These are phyloP conservation scores for Numida meleagris DNA, from an alignment of 2,113 vertebrate genomes.

Conservation along the genomic window DNA sequence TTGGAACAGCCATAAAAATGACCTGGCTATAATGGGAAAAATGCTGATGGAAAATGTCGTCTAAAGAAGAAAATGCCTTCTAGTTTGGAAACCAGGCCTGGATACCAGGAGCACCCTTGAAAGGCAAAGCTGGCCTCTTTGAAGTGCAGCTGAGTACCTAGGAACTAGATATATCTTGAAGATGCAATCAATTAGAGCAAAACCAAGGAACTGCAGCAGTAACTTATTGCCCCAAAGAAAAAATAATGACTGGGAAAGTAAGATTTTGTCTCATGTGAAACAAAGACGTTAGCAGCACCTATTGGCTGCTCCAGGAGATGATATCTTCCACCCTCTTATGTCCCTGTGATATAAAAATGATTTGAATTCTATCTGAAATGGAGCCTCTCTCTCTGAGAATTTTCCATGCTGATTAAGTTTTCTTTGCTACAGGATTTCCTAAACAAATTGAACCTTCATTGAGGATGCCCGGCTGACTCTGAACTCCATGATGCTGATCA, in stretches of 20 bases:
- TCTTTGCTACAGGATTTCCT: not conserved
- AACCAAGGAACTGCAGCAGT: not conserved
- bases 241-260: not conserved
- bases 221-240: not conserved
- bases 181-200: not conserved
- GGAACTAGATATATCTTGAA: not conserved
- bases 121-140: not conserved
- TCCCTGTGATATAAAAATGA: not conserved
- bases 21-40: not conserved
- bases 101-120: not conserved
- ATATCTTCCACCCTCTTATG: not conserved
- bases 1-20: not conserved
- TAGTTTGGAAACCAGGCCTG: not conserved
- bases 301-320: not conserved
- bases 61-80: not conserved
- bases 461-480: not conserved
- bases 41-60: not conserved
- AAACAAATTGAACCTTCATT: not conserved
- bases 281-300: not conserved
- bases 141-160: not conserved
- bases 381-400: not conserved
- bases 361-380: not conserved
- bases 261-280: not conserved
- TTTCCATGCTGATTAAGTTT: not conserved
- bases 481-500: not conserved